Evolutionary conservation across 2,888 invertebrate species (phyloP).

Genomic region (Panopea generosa): DNA sequence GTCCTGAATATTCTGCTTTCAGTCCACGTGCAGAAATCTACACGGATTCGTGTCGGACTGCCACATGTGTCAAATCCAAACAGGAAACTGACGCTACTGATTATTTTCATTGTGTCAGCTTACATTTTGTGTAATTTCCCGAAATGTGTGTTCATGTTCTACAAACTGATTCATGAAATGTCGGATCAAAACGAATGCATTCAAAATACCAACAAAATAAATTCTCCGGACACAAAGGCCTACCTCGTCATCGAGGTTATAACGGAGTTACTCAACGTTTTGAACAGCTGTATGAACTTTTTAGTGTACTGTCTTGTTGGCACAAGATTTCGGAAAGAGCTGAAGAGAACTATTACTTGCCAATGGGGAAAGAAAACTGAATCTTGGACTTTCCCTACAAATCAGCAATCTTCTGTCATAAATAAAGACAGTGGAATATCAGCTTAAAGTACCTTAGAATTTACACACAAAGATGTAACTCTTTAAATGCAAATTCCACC

Average conservation of each 20-base stretch:
- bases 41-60: conserved; percentile 62
- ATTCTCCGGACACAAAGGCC: conserved; percentile 36
- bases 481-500: no score
- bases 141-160: conserved; percentile 63
- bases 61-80: conserved; percentile 59
- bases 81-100: conserved; percentile 64
- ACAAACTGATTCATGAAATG: conserved; percentile 59
- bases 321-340: conserved; percentile 63
- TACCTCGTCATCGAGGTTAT: conserved; percentile 53
- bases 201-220: conserved; percentile 46
- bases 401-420: conserved; percentile 3
- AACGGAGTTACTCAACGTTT: conserved; percentile 67
- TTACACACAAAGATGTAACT: no score
- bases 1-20: conserved; percentile 61
- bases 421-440: no score
- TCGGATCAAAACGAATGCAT: conserved; percentile 51
- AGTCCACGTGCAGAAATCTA: conserved; percentile 62
- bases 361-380: conserved; percentile 2
- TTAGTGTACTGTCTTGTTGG: conserved; percentile 70
- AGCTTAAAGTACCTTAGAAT: no score
- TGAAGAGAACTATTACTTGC: conserved; percentile 55
- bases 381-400: conserved; percentile 60
- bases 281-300: conserved; percentile 70
- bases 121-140: conserved; percentile 71
- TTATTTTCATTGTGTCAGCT: conserved; percentile 64